Conservation (phyloP, 2,113 vertebrate genomes). For the Leucopsar rothschildi region DNA sequence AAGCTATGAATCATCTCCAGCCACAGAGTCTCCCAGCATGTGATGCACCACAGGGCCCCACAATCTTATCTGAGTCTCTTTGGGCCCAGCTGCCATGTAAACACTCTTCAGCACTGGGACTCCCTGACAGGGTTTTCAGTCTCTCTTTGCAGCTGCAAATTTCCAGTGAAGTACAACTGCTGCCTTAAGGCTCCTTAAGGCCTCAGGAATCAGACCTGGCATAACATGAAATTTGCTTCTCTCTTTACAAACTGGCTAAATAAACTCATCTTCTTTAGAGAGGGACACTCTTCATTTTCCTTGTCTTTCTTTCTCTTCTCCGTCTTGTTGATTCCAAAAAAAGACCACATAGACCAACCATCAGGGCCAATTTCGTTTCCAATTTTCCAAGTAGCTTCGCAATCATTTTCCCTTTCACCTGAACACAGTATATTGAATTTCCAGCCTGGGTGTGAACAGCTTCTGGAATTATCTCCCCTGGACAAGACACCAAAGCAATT, state of each 20-base stretch:
- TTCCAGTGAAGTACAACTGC: background rate
- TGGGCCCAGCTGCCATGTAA: background rate
- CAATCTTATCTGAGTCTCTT: background rate
- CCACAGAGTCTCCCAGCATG: background rate
- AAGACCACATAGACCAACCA: conserved; percentile 5
- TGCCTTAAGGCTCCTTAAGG: background rate
- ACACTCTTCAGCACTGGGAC: background rate
- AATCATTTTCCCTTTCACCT: conserved; percentile 27
- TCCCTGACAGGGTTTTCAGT: background rate
- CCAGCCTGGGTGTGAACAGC: background rate
- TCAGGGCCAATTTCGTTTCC: conserved; percentile 16
- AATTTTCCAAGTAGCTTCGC: conserved; percentile 32
- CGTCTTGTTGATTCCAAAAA: conserved; percentile 12
- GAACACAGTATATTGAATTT: background rate
- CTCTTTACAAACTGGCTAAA: background rate
- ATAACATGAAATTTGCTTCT: background rate
- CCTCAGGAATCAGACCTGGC: background rate
- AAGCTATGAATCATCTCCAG: background rate
- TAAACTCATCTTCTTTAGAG: background rate
- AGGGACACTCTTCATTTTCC: background rate
- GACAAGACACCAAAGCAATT: conserved; percentile 29
- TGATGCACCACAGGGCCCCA: background rate
- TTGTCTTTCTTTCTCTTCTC: background rate
- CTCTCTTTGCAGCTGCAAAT: background rate
- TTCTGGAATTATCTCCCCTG: conserved; percentile 43